Evolutionary conservation across 2,888 invertebrate genomes (phyloP), one percentile per base, ranked within the genome.

Genomic region (Buathra laborator): DNA sequence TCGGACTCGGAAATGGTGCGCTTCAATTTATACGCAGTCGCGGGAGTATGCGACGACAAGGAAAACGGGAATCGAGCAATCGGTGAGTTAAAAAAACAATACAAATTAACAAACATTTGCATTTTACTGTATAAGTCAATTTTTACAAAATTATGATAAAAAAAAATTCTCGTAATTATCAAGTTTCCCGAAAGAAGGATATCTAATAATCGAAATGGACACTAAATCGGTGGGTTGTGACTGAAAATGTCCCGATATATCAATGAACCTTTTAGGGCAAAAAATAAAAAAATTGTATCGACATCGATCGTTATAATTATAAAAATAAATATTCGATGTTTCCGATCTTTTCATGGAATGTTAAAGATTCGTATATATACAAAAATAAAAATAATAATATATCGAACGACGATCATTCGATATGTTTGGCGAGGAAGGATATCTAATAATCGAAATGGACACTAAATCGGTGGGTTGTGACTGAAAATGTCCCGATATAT

Each of bases 11-110:
- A 86, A 91, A 90, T 89, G 92, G 92, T 56, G 92, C 93, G 70
- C 89, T 93, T 44, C 90, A 93, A 43, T 93, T 93, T 83, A 93
- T 93, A 83, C 91, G 93, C 67, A 91, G 91, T 85, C 93, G 93
- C 37, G 90, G 91, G 87, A 93, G 93, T 87, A 89, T 91, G 79
- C 89, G 93, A 37, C 91, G 92, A 82, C 92, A 92, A 77, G 89
- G 91, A 72, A 93, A 92, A 87, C 91, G 92, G 70, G 92, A 93
- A 79, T 62, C 77, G 24, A 87, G 88, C 84, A 91, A 90, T 90
- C 91, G 93, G 93, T 93, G 88, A 93, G 93, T 87, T 72, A 29
- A 56, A 79, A 43, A 48, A 46, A 74, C 66, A 68, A 59, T 48
- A 44, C 6, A 46, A 74, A 48, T 44, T 12, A 14, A 66, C 48